Base-by-base conservation (phyloP, 2,797 vertebrate genomes). In the Myotis pilosus region DNA sequence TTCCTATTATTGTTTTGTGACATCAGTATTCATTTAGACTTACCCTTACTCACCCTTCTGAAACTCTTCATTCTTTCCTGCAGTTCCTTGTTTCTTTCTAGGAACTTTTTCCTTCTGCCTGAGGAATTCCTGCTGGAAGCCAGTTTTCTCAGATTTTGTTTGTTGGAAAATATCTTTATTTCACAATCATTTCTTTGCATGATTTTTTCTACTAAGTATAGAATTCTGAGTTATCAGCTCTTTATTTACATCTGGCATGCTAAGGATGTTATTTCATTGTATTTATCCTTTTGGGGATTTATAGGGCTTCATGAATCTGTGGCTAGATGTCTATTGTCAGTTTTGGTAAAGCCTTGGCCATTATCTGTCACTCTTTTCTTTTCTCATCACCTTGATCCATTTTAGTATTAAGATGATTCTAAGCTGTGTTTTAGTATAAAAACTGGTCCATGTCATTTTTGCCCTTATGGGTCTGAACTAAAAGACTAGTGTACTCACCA, bases 131-230 rank as follows among this genome's bases (percentile, higher is more conserved):
- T 66, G 1, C 23, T 82, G 23, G 66, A 85, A 71, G 47, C 33
- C 68, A n/a, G 0, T 72, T 89, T 10, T 88, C 19, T 93, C 53
- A 51, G n/a, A 84, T 85, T 85, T 85, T 76, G 25, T 23, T 91
- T 57, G 36, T 82, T 86, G 33, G 55, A 66, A 57, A 91, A 16
- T 19, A 94, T 30, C 23, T 82, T 71, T 94, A 60, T 91, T 92
- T 96, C 69, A 36, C 22, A 68, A 8, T 71, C 22, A 66, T 41
- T 81, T 69, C 72, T 81, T 78, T 78, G 51, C 36, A 64, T 80
- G 36, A 64, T 53, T 75, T 82, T 86, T 86, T 8, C 33, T 41
- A 66, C 38, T 30, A 68, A 87, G 17, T 53, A 13, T 60, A 79
- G 64, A 68, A 20, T 93, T 91, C 30, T 91, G 36, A 69, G 60